Base-by-base conservation (phyloP, 2,888 invertebrate species). In the Meiosimyza platycephala region DNA sequence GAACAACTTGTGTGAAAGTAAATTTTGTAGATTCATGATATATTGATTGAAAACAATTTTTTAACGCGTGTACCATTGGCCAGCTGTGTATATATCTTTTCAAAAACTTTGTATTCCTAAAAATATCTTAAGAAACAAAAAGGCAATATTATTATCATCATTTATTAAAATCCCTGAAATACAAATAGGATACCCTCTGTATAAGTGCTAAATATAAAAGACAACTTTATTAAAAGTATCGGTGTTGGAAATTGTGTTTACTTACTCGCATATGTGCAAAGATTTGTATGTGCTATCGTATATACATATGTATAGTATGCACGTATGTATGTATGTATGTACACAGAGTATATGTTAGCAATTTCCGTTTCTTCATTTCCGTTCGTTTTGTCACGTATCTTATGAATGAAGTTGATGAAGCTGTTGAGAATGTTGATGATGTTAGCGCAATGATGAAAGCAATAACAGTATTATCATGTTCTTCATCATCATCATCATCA, bases 351-450 rank as follows among this genome's bases (percentile, higher is more conserved):
- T 66, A 55, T 67, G 72, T 67, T 72, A 66, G 68, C 69, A 73
- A 69, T 81, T 81, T 81, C 81, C 81, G 81, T 72, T 79, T 76
- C 75, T 79, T 80, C 80, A 81, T 81, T 80, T 81, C 81, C 81
- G 81, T 80, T 81, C 80, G 78, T 81, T 81, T 81, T 81, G 80
- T 81, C 81, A 81, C 81, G 80, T 81, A 80, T 80, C 81, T 81
- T 80, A 81, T 81, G 81, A 81, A 81, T 81, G 80, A 81, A 80
- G 65, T 28, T 65, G 65, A 71, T 65, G 65, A 71, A 70, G 63
- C 68, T 68, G 57, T 68, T 60, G 64, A 22, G 51, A 64, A 40
- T 62, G 40, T 40, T 40, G 40, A 40, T 40, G 40, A 40, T 40
- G 40, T 40, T 40, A 40, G 40, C 9, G 6, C 9, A 40, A 40